Base-by-base conservation (phyloP, 2,797 vertebrate species). In the Gymnocypris eckloni region DNA sequence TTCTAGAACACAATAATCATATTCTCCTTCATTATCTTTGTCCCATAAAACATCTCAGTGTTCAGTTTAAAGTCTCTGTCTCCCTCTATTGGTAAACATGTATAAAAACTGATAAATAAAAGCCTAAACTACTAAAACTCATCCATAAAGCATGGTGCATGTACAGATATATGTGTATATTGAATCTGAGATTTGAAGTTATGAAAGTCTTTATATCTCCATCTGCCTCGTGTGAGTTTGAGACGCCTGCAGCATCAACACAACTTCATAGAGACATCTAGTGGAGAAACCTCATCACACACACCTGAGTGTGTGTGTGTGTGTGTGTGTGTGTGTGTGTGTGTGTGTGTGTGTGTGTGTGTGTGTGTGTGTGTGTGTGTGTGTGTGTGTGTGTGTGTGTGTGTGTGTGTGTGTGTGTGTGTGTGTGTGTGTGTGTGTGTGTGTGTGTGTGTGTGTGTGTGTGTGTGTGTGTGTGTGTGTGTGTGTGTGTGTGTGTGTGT, bases 181-280 rank as follows among this genome's bases (percentile, higher is more conserved):
- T 54, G 18, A 4, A 52, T 52, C 10, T 20, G 4, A 52, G 18
- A 54, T 18, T 54, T 20, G 2, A 33, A 33, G 45, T 33, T 73
- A 50, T 48, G 7, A 75, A 18, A 33, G 25, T 52, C 72, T 76
- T 52, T 75, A 12, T 54, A 33, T 76, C 73, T 76, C 28, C 28
- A 22, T 54, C 48, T 54, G 73, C 9, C 72, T 75, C 16, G 0
- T 16, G 43, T 28, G 13, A 48, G 43, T 20, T 75, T 75, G 18
- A 18, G 10, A 2, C 7, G 28, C 72, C 72, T 52, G 72, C 48
- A 75, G 72, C 72, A 52, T 75, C 72, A 75, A 75, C 72, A 75
- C 28, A 6, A 33, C 72, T 75, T 20, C 16, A 52, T 5, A 73
- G 71, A 50, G 67, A 66, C 25, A 13, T 66, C 25, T 66, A 66